phyloP scores from a whole-genome alignment of 2,113 vertebrate genomes.

The Strix aluco region DNA sequence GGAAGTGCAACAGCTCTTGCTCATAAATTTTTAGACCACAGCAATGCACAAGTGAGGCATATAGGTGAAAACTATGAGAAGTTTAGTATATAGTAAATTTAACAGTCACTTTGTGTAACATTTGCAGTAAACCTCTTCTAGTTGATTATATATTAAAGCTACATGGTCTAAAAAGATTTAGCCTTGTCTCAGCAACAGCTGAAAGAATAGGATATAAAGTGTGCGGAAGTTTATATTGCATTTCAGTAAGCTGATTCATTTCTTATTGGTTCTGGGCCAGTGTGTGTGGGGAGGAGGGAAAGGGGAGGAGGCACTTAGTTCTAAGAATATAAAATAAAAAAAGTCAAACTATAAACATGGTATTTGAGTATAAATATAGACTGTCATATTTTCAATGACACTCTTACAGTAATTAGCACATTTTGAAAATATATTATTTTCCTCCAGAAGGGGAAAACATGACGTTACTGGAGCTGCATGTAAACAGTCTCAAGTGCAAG shows the following conservation, averaged over 20 bases:
- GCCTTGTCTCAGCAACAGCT: not conserved
- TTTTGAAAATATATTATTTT: conserved; percentile 51
- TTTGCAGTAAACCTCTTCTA: conserved; percentile 29
- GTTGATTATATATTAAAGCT: conserved; percentile 3
- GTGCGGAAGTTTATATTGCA: not conserved
- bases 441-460: conserved; percentile 40
- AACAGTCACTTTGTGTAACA: not conserved
- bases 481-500: conserved; percentile 48
- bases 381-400: conserved; percentile 29
- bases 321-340: conserved; percentile 50
- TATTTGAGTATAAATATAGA: conserved; percentile 50
- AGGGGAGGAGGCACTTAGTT: conserved; percentile 18
- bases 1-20: not conserved
- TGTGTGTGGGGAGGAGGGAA: not conserved
- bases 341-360: conserved; percentile 34
- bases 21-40: conserved; percentile 37
- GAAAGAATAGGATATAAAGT: not conserved
- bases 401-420: conserved; percentile 45
- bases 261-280: conserved; percentile 6
- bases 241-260: conserved; percentile 23
- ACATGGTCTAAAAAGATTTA: not conserved
- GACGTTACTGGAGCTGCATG: conserved; percentile 8
- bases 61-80: not conserved
- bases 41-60: not conserved
- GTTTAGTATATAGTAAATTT: conserved; percentile 36